phyloP scores from a whole-genome alignment of 2,888 invertebrate species.

The Synergus itoensis region DNA sequence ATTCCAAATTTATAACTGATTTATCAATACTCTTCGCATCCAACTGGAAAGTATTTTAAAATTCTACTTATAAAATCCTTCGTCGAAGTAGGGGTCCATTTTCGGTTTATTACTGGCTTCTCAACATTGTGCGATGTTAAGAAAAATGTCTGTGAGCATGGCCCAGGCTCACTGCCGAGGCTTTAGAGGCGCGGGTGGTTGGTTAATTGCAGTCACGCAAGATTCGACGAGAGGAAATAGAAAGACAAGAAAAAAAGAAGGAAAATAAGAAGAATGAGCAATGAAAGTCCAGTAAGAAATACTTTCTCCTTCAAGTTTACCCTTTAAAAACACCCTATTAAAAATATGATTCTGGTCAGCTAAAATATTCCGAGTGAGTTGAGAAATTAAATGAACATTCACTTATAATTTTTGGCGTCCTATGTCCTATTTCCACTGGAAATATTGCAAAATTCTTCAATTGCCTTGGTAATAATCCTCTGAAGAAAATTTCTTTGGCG shows the following conservation, averaged over 20 bases:
- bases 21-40: neutral
- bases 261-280: neutral
- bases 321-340: neutral
- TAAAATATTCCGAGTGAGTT: neutral
- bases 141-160: constrained; percentile 44
- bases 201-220: constrained; percentile 61
- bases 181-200: constrained; percentile 38
- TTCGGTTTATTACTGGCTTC: constrained; percentile 1
- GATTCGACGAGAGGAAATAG: constrained; percentile 51
- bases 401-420: no score
- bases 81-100: constrained; percentile 10
- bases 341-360: neutral
- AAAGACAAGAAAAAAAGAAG: constrained; percentile 22
- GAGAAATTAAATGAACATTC: neutral
- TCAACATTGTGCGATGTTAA: constrained; percentile 12
- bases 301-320: neutral
- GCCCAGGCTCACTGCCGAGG: constrained; percentile 1
- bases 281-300: constrained; percentile 4
- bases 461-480: neutral
- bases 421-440: no score
- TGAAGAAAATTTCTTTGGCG: neutral
- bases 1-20: neutral
- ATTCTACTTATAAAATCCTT: neutral
- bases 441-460: neutral
- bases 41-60: neutral